A percentile compares a stretch with the other conserved stretches of the same genome.
Conservation (phyloP, 1,140 invertebrate genomes). For the Pinna nobilis region DNA sequence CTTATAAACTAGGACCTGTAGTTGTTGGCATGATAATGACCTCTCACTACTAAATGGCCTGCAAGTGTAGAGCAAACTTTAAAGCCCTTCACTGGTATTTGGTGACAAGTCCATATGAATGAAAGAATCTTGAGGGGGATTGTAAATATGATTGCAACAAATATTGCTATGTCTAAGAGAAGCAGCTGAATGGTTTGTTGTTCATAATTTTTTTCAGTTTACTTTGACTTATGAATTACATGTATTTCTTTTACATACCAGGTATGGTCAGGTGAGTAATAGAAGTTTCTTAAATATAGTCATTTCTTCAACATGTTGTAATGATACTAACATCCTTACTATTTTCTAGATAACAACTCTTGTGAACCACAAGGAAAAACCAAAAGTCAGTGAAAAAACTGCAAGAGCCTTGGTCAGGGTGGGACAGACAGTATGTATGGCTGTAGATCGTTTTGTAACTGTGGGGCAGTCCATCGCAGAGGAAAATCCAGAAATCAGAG, state of each 20-base stretch:
- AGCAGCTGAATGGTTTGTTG: too few relatives aligned
- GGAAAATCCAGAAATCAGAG: constrained; percentile 96
- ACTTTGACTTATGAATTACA: too few relatives aligned
- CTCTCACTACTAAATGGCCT: too few relatives aligned
- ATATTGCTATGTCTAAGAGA: too few relatives aligned
- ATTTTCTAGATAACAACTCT: constrained; percentile 91
- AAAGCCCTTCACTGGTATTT: too few relatives aligned
- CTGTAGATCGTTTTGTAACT: constrained; percentile 97
- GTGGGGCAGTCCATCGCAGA: constrained; percentile 98
- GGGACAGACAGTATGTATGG: constrained; percentile 95
- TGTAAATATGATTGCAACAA: too few relatives aligned
- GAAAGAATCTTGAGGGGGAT: too few relatives aligned
- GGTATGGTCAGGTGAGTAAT: background rate
- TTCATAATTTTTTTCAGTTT: too few relatives aligned
- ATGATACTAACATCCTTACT: background rate
- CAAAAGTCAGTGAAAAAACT: constrained; percentile 77
- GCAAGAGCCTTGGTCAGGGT: constrained; percentile 90
- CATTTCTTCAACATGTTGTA: background rate
- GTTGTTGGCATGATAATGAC: too few relatives aligned
- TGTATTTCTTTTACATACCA: background rate
- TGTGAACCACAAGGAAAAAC: constrained; percentile 81
- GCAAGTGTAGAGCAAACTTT: too few relatives aligned
- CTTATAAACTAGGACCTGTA: too few relatives aligned
- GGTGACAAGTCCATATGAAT: too few relatives aligned
- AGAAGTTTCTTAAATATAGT: background rate